Evolutionary conservation across 2,113 vertebrate genomes (phyloP).

Genomic region (Ciconia maguari): DNA sequence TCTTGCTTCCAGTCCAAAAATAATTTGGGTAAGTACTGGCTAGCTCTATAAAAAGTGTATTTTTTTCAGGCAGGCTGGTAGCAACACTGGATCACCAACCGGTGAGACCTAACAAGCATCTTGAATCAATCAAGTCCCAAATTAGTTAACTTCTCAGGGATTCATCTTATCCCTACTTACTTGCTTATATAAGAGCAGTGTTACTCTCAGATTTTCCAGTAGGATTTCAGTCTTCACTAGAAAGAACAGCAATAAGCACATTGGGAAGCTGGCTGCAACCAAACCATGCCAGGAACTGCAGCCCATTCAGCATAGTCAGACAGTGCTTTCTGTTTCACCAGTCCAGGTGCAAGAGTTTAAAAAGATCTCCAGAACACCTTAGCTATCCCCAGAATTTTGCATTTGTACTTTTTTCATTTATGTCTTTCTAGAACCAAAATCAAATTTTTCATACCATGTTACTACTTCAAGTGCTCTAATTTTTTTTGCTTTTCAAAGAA

Average conservation of each 20-base stretch:
- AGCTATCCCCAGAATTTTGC: background rate
- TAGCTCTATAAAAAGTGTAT: background rate
- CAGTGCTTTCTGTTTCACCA: background rate
- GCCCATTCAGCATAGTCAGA: background rate
- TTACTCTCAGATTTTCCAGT: background rate
- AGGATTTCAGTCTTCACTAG: background rate
- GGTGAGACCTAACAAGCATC: background rate
- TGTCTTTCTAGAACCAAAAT: background rate
- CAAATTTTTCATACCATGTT: background rate
- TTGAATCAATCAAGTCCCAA: background rate
- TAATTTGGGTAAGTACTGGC: no score
- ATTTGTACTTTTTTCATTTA: background rate
- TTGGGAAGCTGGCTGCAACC: background rate
- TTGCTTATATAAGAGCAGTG: background rate
- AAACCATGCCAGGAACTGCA: background rate
- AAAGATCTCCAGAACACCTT: background rate
- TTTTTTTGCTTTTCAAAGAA: background rate
- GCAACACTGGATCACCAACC: background rate
- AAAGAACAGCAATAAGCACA: fast-evolving
- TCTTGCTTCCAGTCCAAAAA: background rate
- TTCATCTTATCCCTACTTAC: background rate
- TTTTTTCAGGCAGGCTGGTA: background rate
- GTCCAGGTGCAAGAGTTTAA: background rate
- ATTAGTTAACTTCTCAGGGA: background rate
- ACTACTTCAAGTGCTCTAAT: background rate